A percentile compares a stretch with the other conserved stretches of the same genome.
Conservation (phyloP, 2,888 invertebrate genomes). For the Dryocosmus kuriphilus region DNA sequence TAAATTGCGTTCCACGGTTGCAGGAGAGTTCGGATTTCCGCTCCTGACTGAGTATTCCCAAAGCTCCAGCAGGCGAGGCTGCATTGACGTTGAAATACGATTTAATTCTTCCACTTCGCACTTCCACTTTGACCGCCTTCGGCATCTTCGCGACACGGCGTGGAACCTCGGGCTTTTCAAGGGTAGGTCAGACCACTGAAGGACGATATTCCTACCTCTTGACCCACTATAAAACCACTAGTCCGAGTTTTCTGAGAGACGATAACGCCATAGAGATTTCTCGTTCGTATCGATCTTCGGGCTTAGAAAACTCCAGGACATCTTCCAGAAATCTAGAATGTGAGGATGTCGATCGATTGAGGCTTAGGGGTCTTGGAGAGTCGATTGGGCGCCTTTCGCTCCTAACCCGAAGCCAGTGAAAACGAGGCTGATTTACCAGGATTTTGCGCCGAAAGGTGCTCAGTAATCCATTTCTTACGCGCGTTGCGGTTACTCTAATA, state of each 20-base stretch:
- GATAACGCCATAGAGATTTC: background rate
- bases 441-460: conserved; percentile 1
- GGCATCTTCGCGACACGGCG: conserved; percentile 32
- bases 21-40: conserved; percentile 69
- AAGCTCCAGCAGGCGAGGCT: conserved; percentile 59
- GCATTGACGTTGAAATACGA: conserved; percentile 73
- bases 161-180: conserved; percentile 15
- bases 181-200: background rate
- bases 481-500: background rate
- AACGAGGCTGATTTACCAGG: conserved; percentile 1
- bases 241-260: background rate
- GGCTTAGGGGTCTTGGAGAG: background rate
- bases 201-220: conserved; percentile 10
- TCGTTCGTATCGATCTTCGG: background rate
- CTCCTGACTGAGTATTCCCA: conserved; percentile 72
- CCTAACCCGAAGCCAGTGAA: conserved; percentile 7
- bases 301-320: background rate
- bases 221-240: conserved; percentile 8
- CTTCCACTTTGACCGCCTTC: conserved; percentile 56
- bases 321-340: background rate
- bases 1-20: conserved; percentile 73
- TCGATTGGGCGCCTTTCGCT: background rate
- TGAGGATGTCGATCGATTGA: background rate
- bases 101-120: conserved; percentile 72
- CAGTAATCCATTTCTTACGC: conserved; percentile 2